Evolutionary conservation across 2,797 vertebrate genomes (phyloP), one percentile per base, ranked within the genome.

Genomic region (Neomorphus geoffroyi): DNA sequence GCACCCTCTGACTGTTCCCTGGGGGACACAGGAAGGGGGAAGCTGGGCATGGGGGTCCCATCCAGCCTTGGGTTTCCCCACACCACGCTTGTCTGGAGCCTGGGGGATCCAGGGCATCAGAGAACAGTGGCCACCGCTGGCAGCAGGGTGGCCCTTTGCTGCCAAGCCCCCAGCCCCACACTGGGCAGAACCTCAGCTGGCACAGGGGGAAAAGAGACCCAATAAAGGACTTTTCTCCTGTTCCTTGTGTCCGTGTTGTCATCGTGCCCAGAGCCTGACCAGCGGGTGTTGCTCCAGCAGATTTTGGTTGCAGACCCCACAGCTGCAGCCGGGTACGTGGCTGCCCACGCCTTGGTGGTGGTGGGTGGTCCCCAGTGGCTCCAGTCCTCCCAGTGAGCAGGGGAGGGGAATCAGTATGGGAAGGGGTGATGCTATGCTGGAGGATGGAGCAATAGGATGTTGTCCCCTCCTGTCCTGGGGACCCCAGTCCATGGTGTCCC

Each of bases 151-250:
- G 12, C 14, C 11, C 24, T 51, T 15, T 18, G 50, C 3, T 19
- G 56, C 56, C 19, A 73, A 46, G 41, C 62, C 61, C 75, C 62
- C 72, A 46, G 41, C 62, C 61, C 75, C 62, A 5, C 2, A 0
- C 12, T 0, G 0, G 82, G 62, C 80, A 78, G 43, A 64, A 72
- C 45, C 54, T 2, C 7, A 37, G 84, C 61, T 1, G 10, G 51
- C 5, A 3, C 27, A 5, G 21, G 0, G 32, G n/a, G 33, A 6
- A 26, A 50, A n/a, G 56, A 83, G 45, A 65, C 66, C 45, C 51
- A 95, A 92, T 96, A 96, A 96, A 95, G 71, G 85, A 58, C 73
- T 94, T 92, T 92, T 22, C 58, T 92, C 39, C 57, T 53, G 7
- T 73, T 75, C 14, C 33, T 17, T 13, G 30, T 73, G 71, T 80